Percentiles rank a stretch among this genome's conserved stretches.
These are phyloP conservation scores for Drymodes brunneopygia DNA, from an alignment of 2,113 vertebrate genomes.

Conservation along the genomic window DNA sequence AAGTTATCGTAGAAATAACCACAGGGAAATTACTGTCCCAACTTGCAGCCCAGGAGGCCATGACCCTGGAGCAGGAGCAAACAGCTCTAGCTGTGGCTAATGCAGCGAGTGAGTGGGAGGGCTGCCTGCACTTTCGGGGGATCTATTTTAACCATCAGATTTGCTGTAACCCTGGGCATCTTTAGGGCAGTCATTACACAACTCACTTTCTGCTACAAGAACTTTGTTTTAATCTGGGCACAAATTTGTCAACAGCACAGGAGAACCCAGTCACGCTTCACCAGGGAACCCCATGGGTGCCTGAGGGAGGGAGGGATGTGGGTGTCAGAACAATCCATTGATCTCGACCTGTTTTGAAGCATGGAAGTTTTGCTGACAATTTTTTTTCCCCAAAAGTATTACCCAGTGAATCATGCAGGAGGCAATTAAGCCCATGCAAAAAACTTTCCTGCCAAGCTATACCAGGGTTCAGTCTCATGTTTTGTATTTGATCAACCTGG, in stretches of 20 bases:
- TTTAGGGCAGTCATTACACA: background rate
- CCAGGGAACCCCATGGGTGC: background rate
- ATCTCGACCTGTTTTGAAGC: background rate
- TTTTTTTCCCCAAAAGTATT: background rate
- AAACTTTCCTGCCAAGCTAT: background rate
- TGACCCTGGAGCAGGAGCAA: background rate
- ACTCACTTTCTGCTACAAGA: background rate
- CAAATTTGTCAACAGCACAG: background rate
- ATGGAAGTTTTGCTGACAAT: background rate
- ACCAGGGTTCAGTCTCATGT: background rate
- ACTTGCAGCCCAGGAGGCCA: background rate
- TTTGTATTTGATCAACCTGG: background rate
- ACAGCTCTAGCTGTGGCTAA: background rate
- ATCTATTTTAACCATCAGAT: background rate
- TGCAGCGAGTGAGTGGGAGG: background rate
- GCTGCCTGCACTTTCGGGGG: background rate
- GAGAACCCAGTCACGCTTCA: background rate
- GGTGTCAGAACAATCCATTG: background rate
- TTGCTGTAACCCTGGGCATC: background rate
- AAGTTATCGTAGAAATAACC: slow-evolving; percentile 60
- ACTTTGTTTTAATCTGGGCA: background rate
- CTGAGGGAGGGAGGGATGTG: background rate
- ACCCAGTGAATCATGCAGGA: background rate
- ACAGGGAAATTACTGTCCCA: background rate
- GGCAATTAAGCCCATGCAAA: background rate